Evolutionary conservation across 2,113 vertebrate species (phyloP).

Genomic region (Pteropus alecto): DNA sequence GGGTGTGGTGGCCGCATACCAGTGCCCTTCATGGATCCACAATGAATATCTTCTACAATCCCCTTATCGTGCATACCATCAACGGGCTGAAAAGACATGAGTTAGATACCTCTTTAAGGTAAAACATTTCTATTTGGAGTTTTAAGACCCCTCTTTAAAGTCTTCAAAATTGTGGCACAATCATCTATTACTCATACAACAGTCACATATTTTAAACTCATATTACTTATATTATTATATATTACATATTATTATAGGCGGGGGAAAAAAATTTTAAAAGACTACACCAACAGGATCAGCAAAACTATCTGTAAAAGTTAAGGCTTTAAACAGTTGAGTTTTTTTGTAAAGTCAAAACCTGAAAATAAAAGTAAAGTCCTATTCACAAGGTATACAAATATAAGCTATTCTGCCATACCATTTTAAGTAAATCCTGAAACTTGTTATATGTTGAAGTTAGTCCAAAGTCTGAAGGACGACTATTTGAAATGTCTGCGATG

Average conservation of each 20-base stretch:
- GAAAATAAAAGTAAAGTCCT: background rate
- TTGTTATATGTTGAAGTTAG: background rate
- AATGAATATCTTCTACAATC: conserved; percentile 93
- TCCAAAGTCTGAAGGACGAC: conserved; percentile 8
- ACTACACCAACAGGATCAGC: background rate
- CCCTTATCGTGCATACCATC: conserved; percentile 96
- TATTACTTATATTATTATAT: background rate
- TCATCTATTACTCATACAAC: background rate
- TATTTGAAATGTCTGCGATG: background rate
- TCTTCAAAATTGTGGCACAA: background rate
- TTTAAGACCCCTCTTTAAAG: background rate
- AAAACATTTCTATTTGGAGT: background rate
- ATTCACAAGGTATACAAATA: background rate
- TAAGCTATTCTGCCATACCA: background rate
- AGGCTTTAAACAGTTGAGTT: background rate
- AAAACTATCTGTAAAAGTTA: background rate
- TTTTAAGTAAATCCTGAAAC: conserved; percentile 27
- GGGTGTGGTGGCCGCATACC: conserved; percentile 94
- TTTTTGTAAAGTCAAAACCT: background rate
- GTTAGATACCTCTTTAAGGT: background rate
- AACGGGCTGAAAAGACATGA: conserved; percentile 85
- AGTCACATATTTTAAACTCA: background rate
- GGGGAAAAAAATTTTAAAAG: background rate
- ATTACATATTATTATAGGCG: background rate
- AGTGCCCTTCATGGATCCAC: conserved; percentile 93